phyloP scores from a whole-genome alignment of 2,888 invertebrate species.

The Endomychus coccineus region DNA sequence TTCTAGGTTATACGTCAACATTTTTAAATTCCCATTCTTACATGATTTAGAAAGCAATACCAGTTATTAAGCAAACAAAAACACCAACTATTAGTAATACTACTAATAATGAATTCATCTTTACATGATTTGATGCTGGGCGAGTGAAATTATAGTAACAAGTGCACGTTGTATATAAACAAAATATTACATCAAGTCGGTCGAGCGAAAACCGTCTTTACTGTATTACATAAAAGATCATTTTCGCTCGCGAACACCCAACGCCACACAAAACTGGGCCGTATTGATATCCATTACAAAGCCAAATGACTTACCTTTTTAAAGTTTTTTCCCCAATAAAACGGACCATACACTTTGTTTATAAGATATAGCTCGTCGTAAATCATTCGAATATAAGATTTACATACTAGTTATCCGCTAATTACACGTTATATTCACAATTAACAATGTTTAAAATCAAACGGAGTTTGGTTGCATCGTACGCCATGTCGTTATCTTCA shows the following conservation, averaged over 20 bases:
- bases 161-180: slow-evolving; percentile 14
- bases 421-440: neutral
- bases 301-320: slow-evolving; percentile 35
- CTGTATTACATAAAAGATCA: slow-evolving; percentile 40
- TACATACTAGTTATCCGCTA: too few relatives aligned
- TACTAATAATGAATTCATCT: too few relatives aligned
- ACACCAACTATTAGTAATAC: too few relatives aligned
- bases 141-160: neutral
- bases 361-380: too few relatives aligned
- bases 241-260: slow-evolving; percentile 36
- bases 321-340: slow-evolving; percentile 5
- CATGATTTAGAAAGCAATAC: too few relatives aligned
- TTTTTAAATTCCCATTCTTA: too few relatives aligned
- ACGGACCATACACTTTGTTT: too few relatives aligned
- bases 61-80: too few relatives aligned
- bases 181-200: slow-evolving; percentile 17
- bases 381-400: too few relatives aligned
- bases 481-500: too few relatives aligned
- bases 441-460: slow-evolving; percentile 9
- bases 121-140: too few relatives aligned
- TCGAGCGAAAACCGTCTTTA: slow-evolving; percentile 43
- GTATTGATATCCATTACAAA: slow-evolving; percentile 41
- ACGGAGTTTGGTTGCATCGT: slow-evolving; percentile 3
- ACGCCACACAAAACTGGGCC: slow-evolving; percentile 42
- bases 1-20: too few relatives aligned